Percentiles rank a stretch among this genome's conserved stretches.
These are phyloP conservation scores for Trachelus tabidus DNA, from an alignment of 2,888 invertebrate species.

Conservation along the genomic window DNA sequence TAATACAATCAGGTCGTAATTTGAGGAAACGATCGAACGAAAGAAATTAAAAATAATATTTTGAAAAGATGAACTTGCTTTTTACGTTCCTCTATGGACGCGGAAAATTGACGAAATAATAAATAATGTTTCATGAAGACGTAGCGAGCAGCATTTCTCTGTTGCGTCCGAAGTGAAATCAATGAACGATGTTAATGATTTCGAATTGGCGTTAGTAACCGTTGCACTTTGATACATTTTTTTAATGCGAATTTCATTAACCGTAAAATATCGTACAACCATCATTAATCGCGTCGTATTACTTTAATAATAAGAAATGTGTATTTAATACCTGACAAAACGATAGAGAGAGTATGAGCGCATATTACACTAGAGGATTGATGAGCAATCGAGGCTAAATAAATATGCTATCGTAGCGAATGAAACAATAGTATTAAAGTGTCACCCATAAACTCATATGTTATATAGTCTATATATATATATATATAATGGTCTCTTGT, in stretches of 20 bases:
- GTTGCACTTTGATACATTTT: neutral
- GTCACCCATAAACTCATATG: conserved; percentile 10
- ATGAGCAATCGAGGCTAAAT: conserved; percentile 16
- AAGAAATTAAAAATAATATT: too few species aligned
- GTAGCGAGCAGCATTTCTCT: too few species aligned
- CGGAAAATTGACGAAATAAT: too few species aligned
- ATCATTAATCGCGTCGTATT: neutral
- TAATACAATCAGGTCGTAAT: too few species aligned
- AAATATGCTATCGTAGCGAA: conserved; percentile 6
- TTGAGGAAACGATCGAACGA: too few species aligned
- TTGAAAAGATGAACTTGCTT: too few species aligned
- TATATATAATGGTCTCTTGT: neutral
- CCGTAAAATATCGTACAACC: neutral
- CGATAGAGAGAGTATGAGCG: neutral
- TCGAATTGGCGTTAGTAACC: too few species aligned
- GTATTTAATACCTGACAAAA: neutral
- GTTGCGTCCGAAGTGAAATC: too few species aligned
- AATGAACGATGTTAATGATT: too few species aligned
- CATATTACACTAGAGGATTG: neutral
- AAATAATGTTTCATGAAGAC: too few species aligned
- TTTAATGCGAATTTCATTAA: neutral
- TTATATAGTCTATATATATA: neutral
- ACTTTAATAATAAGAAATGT: neutral
- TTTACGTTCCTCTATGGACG: too few species aligned
- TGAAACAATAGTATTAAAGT: conserved; percentile 41